phyloP scores from a whole-genome alignment of 2,888 invertebrate species.

The Heliconius hortense region DNA sequence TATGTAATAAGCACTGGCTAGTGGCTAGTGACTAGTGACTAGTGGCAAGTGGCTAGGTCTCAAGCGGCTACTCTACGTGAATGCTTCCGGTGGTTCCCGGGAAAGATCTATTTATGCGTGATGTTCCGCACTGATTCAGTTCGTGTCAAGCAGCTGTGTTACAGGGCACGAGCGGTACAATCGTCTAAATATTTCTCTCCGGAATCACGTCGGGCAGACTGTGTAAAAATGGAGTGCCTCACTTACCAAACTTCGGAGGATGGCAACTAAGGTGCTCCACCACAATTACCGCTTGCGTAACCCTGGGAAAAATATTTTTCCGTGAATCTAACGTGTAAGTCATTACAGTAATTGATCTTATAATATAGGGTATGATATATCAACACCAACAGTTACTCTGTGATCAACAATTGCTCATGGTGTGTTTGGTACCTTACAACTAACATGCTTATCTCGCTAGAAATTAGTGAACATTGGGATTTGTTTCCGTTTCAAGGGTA shows the following conservation, averaged over 20 bases:
- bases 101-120: constrained; percentile 81
- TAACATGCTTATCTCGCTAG: constrained; percentile 70
- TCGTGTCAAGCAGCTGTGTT: constrained; percentile 70
- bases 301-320: constrained; percentile 82
- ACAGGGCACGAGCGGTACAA: constrained; percentile 78
- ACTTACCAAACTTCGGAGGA: constrained; percentile 82
- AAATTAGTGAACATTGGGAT: constrained; percentile 60
- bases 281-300: constrained; percentile 83
- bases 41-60: constrained; percentile 55
- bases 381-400: constrained; percentile 60
- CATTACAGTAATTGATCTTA: constrained; percentile 75
- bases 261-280: constrained; percentile 83
- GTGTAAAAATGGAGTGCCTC: constrained; percentile 81
- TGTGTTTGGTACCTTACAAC: constrained; percentile 63
- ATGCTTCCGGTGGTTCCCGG: constrained; percentile 79
- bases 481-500: constrained; percentile 49
- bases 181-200: constrained; percentile 82
- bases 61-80: constrained; percentile 77
- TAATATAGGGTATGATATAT: constrained; percentile 56
- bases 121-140: constrained; percentile 76
- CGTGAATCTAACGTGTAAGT: constrained; percentile 82
- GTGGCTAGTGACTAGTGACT: constrained; percentile 36
- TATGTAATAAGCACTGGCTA: constrained; percentile 66
- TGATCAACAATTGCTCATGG: constrained; percentile 61
- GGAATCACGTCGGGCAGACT: constrained; percentile 81